Base-by-base conservation (phyloP, 2,888 invertebrate species). In the Nycteola revayana region DNA sequence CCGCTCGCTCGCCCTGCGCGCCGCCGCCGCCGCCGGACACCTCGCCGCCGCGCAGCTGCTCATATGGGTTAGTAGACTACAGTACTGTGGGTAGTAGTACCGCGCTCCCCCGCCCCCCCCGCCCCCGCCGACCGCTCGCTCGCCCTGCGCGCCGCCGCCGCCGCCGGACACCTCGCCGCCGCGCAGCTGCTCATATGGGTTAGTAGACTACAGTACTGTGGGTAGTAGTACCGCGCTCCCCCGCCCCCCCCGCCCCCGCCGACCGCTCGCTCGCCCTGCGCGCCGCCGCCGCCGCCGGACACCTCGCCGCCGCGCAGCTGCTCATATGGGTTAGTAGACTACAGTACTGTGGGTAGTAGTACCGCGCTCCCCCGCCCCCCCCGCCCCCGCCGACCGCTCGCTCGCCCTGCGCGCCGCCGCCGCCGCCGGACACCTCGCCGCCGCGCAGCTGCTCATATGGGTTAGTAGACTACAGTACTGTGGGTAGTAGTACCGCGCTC, bases 161-260 rank as follows among this genome's bases (percentile, higher is more conserved):
- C 95, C 17, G 93, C 93, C 62, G 95, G 95, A 9, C 96, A 96
- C 73, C 87, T 96, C 53, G 94, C 96, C 31, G 93, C 96, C 65
- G 94, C 96, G 9, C 97, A 97, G 79, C 90, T 98, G 25, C 90
- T 98, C 28, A 92, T 98, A 67, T 98, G 97, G 14, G 14, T 14
- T 2, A 14, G 14, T 14, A 5, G n/a, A n/a, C n/a, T n/a, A n/a
- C n/a, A n/a, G n/a, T n/a, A n/a, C n/a, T n/a, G n/a, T n/a, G n/a
- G n/a, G n/a, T n/a, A n/a, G n/a, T n/a, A n/a, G n/a, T n/a, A n/a
- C 14, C 14, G 14, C 14, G 14, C 14, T 5, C 14, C 14, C 3
- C 14, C 14, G 14, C 14, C 3, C 8, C 10, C n/a, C 25, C 26
- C 27, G 35, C 31, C 9, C 9, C 22, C 8, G 8, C n/a, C 9